phyloP scores from a whole-genome alignment of 2,113 vertebrate species.

The Anas platyrhynchos region DNA sequence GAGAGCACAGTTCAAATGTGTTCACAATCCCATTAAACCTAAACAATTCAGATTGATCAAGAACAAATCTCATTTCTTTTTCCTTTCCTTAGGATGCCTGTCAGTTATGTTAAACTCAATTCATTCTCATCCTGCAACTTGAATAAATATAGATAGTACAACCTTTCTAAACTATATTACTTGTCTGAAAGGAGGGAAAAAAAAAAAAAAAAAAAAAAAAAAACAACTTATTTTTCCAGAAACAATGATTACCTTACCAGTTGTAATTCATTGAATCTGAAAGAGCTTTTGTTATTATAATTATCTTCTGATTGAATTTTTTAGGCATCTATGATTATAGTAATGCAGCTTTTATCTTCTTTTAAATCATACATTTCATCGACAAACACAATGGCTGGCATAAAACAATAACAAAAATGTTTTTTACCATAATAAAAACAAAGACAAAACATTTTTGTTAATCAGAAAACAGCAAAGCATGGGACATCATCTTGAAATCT shows the following conservation, averaged over 20 bases:
- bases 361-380: neutral
- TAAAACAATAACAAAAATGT: neutral
- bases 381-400: neutral
- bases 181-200: neutral
- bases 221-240: neutral
- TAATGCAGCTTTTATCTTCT: slow-evolving; percentile 14
- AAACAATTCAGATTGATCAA: neutral
- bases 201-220: neutral
- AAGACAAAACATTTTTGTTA: neutral
- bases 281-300: slow-evolving; percentile 43
- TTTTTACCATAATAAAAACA: neutral
- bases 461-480: neutral
- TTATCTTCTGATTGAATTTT: slow-evolving; percentile 39
- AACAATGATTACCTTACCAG: neutral
- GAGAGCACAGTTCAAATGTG: neutral
- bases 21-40: neutral
- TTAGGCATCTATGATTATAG: neutral
- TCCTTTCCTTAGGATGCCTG: neutral
- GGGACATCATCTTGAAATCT: neutral
- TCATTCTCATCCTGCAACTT: neutral
- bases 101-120: neutral
- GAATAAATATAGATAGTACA: slow-evolving; percentile 9
- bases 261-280: neutral
- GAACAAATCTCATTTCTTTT: neutral
- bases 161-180: neutral